These are phyloP conservation scores for Trachemys scripta DNA, from an alignment of 2,113 vertebrate species.

Conservation along the genomic window DNA sequence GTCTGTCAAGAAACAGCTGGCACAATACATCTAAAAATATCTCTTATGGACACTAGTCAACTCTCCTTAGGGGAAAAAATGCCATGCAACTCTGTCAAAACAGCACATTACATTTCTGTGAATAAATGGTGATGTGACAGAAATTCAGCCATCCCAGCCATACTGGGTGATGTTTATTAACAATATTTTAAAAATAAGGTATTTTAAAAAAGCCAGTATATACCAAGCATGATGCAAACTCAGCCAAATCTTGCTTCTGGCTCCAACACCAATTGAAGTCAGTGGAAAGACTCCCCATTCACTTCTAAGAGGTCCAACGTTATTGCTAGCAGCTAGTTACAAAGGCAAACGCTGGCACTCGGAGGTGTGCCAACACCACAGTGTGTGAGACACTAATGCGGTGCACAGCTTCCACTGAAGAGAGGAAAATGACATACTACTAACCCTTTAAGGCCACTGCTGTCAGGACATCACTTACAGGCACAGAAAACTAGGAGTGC, in stretches of 20 bases:
- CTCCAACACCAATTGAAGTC: not conserved
- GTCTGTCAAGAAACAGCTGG: slow-evolving; percentile 15
- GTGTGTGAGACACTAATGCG: not conserved
- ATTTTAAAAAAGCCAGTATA: accelerated
- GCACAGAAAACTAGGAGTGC: not conserved
- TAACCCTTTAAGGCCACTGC: not conserved
- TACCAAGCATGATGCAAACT: not conserved
- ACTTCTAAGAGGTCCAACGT: not conserved
- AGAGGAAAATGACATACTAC: not conserved
- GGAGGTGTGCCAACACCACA: not conserved
- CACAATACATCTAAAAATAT: not conserved
- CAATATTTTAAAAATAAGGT: not conserved
- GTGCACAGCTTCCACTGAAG: not conserved
- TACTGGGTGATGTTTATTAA: not conserved
- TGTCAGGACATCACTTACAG: not conserved
- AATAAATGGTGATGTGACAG: not conserved
- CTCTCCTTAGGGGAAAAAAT: not conserved
- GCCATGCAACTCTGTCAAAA: not conserved
- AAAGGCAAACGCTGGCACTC: not conserved
- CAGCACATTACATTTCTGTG: not conserved
- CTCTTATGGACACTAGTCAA: not conserved
- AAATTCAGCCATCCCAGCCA: not conserved
- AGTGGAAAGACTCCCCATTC: not conserved
- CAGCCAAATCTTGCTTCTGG: not conserved
- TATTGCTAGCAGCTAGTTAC: not conserved